Conservation (phyloP, 2,888 invertebrate species). For the Drosophila greeni region DNA sequence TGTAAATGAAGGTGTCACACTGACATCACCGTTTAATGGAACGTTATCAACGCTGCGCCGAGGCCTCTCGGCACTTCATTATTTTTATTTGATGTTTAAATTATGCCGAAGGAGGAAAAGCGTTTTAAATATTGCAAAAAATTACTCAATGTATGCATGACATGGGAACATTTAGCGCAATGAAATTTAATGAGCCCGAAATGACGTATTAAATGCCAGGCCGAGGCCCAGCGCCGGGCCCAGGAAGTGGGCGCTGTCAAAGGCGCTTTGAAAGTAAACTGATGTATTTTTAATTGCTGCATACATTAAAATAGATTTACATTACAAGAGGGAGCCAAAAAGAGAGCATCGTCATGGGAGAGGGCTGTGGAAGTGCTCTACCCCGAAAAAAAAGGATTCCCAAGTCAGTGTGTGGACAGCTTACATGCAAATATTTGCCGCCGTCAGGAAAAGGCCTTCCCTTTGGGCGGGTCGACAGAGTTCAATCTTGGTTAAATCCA, state of each 20-base stretch:
- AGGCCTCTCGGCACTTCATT: constrained; percentile 12
- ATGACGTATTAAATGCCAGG: constrained; percentile 41
- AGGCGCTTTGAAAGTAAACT: constrained; percentile 37
- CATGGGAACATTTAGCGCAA: constrained; percentile 35
- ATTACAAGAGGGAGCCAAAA: constrained; percentile 41
- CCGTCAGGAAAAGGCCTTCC: constrained; percentile 8
- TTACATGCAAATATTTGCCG: constrained; percentile 58
- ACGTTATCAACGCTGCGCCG: constrained; percentile 21
- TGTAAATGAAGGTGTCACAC: constrained; percentile 40
- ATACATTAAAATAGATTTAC: constrained; percentile 71
- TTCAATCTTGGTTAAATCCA: constrained; percentile 32
- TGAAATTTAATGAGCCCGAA: constrained; percentile 67
- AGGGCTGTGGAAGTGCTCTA: background rate
- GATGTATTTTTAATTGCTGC: constrained; percentile 72
- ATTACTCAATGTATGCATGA: constrained; percentile 33
- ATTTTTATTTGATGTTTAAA: constrained; percentile 44
- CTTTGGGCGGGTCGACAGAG: constrained; percentile 20
- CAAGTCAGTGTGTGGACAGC: constrained; percentile 28
- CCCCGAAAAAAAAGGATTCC: constrained; percentile 27
- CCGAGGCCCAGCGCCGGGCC: constrained; percentile 1
- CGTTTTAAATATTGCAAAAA: constrained; percentile 39
- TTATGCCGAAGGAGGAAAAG: constrained; percentile 47
- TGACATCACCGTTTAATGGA: constrained; percentile 58
- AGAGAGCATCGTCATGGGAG: constrained; percentile 6
- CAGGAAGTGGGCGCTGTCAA: constrained; percentile 30